Conservation (phyloP, 2,797 vertebrate species). For the Sarcoramphus papa region DNA sequence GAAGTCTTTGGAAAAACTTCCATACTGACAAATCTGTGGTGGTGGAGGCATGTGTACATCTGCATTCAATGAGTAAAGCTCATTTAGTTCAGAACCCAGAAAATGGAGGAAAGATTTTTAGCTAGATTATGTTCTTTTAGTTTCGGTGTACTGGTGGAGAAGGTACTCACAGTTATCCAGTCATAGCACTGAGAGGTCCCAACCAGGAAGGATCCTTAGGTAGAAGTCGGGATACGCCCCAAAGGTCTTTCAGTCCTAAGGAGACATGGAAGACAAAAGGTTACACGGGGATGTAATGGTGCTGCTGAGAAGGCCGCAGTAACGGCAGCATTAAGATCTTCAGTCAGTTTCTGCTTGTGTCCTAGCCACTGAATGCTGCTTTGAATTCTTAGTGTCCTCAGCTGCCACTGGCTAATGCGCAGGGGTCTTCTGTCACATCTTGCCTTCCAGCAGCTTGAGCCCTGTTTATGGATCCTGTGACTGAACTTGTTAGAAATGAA, state of each 20-base stretch:
- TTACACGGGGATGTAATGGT: background rate
- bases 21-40: slow-evolving; percentile 20
- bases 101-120: background rate
- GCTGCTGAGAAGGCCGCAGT: background rate
- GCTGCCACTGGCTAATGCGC: background rate
- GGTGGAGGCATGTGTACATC: slow-evolving; percentile 44
- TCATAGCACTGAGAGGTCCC: background rate
- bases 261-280: background rate
- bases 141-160: background rate
- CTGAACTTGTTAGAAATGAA: background rate
- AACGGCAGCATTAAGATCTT: background rate
- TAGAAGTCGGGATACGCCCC: background rate
- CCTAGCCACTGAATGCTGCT: background rate
- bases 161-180: background rate
- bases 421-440: background rate
- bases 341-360: background rate
- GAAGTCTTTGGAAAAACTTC: slow-evolving; percentile 33
- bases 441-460: background rate
- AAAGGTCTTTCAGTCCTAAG: background rate
- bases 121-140: background rate
- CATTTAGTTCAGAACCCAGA: background rate
- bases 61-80: background rate
- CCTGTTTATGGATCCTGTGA: background rate
- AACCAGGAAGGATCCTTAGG: rapidly evolving
- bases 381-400: background rate